Percentiles rank a stretch among this genome's conserved stretches.
Conservation (phyloP, 2,797 vertebrate species). For the Cyclura pinguis region DNA sequence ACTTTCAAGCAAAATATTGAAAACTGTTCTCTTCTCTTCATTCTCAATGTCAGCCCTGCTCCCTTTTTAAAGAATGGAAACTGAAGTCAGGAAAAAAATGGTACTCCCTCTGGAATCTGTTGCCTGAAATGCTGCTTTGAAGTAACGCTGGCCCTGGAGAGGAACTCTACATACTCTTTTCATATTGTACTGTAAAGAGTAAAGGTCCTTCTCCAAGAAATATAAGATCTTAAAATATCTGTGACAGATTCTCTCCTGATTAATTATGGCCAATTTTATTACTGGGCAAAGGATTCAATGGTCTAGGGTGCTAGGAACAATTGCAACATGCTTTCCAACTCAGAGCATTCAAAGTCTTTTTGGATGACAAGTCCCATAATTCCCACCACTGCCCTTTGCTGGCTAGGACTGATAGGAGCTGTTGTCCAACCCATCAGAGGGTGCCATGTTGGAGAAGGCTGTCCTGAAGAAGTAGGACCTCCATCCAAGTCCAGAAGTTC, state of each 20-base stretch:
- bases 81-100: not conserved
- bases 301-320: not conserved
- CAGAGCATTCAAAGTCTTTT: not conserved
- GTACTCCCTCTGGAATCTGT: not conserved
- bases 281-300: not conserved
- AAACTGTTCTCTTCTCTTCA: not conserved
- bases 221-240: not conserved
- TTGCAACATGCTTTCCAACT: not conserved
- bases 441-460: not conserved
- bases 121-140: not conserved
- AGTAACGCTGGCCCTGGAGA: not conserved
- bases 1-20: not conserved
- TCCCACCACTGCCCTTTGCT: not conserved
- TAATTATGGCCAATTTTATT: not conserved
- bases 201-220: slow-evolving; percentile 8
- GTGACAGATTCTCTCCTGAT: not conserved
- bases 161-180: slow-evolving; percentile 18
- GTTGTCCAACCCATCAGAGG: not conserved
- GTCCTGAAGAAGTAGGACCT: not conserved
- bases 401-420: not conserved
- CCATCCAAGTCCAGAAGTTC: not conserved
- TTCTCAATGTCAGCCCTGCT: not conserved
- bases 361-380: not conserved
- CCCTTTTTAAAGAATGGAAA: not conserved
- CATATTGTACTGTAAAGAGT: not conserved